These are phyloP conservation scores for Phengaris alcon DNA, from an alignment of 2,888 invertebrate genomes.

Conservation along the genomic window DNA sequence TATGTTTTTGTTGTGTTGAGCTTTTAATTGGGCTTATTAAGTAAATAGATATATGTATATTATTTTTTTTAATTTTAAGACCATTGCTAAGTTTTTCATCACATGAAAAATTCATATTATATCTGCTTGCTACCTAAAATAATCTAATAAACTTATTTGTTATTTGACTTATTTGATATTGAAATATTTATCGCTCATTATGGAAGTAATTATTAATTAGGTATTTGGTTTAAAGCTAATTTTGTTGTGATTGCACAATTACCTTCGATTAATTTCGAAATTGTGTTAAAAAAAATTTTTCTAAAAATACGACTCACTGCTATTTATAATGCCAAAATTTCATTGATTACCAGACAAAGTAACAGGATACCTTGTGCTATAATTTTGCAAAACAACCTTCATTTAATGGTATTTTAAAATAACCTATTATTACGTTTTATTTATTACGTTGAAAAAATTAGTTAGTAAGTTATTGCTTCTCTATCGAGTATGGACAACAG, in stretches of 20 bases:
- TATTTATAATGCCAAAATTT: background rate
- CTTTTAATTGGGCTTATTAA: background rate
- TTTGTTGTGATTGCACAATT: background rate
- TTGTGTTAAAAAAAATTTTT: background rate
- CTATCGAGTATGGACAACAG: constrained; percentile 29
- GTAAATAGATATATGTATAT: no score
- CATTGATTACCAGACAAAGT: background rate
- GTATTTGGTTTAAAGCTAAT: background rate
- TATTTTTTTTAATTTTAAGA: background rate
- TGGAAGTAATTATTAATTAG: constrained; percentile 3
- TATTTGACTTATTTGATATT: constrained; percentile 10
- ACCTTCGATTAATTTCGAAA: background rate
- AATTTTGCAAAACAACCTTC: background rate
- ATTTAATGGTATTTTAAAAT: no score
- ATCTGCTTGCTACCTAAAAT: background rate
- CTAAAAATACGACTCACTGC: background rate
- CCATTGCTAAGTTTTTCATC: background rate
- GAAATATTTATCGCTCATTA: background rate
- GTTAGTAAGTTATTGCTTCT: constrained; percentile 33
- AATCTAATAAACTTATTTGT: background rate
- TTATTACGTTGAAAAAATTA: no score
- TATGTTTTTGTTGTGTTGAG: background rate
- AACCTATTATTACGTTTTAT: no score
- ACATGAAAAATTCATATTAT: background rate
- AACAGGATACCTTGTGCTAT: background rate